Conservation (phyloP, 64 coral and sea anemone species). For the Montipora efflorescens region DNA sequence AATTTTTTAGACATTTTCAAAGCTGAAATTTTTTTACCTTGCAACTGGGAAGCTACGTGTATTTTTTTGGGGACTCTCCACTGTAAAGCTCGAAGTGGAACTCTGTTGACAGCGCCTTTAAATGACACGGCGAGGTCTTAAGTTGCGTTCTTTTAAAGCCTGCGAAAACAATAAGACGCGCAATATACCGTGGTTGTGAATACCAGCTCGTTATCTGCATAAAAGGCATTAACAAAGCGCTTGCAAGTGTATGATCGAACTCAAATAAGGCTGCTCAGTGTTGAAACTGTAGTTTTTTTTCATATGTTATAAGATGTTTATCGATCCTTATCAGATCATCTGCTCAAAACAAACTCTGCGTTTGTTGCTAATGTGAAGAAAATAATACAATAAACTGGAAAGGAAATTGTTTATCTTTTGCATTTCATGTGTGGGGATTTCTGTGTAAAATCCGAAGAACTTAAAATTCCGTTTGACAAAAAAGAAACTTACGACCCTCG, state of each 20-base stretch:
- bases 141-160: slow-evolving; percentile 38
- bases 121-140: background rate
- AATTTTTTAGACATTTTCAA: background rate
- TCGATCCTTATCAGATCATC: slow-evolving; percentile 30
- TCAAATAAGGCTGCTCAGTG: background rate
- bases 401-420: background rate
- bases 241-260: background rate
- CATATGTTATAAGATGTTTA: slow-evolving; percentile 12
- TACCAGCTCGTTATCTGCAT: slow-evolving; percentile 31
- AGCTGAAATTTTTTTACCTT: background rate
- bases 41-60: background rate
- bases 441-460: background rate
- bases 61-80: background rate
- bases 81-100: background rate
- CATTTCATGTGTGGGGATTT: background rate
- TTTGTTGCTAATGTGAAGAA: slow-evolving; percentile 32
- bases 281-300: slow-evolving; percentile 19
- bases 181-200: background rate
- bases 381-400: background rate
- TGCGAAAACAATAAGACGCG: slow-evolving; percentile 8
- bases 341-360: background rate
- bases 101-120: background rate
- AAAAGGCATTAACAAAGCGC: slow-evolving; percentile 15
- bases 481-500: too few relatives aligned
- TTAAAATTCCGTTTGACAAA: background rate